phyloP scores from a whole-genome alignment of 2,888 invertebrate species.

The Microctonus aethiopoides region DNA sequence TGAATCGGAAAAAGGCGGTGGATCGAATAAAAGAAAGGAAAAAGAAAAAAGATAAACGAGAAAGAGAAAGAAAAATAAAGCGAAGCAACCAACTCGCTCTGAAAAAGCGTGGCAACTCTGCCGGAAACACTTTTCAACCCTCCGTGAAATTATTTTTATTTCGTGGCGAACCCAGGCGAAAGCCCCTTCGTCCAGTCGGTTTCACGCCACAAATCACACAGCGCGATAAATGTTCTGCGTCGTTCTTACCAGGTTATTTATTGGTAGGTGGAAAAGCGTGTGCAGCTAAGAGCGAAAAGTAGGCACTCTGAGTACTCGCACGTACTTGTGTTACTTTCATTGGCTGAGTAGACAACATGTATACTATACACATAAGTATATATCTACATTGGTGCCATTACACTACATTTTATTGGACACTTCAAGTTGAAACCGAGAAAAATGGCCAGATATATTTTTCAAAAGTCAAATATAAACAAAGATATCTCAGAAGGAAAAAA shows the following conservation, averaged over 20 bases:
- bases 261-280: conserved; percentile 37
- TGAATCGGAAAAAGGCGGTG: conserved; percentile 10
- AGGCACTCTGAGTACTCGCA: conserved; percentile 35
- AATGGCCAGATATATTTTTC: not conserved
- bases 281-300: conserved; percentile 44
- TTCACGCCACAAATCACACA: conserved; percentile 50
- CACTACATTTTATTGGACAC: not conserved
- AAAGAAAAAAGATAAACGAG: not conserved
- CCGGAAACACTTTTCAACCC: conserved; percentile 28
- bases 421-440: not conserved
- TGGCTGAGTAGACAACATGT: conserved; percentile 18
- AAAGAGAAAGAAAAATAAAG: conserved; percentile 4
- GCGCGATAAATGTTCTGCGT: conserved; percentile 54
- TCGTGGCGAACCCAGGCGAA: conserved; percentile 21
- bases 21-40: not conserved
- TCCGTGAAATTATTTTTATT: conserved; percentile 34
- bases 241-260: conserved; percentile 54
- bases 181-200: conserved; percentile 27
- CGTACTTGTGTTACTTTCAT: conserved; percentile 19
- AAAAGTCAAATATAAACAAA: not conserved
- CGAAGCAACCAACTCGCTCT: not conserved
- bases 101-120: conserved; percentile 25
- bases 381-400: not conserved
- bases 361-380: not conserved
- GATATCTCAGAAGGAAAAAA: too few relatives aligned